Base-by-base conservation (phyloP, 2,113 vertebrate species). In the Haemorhous mexicanus region DNA sequence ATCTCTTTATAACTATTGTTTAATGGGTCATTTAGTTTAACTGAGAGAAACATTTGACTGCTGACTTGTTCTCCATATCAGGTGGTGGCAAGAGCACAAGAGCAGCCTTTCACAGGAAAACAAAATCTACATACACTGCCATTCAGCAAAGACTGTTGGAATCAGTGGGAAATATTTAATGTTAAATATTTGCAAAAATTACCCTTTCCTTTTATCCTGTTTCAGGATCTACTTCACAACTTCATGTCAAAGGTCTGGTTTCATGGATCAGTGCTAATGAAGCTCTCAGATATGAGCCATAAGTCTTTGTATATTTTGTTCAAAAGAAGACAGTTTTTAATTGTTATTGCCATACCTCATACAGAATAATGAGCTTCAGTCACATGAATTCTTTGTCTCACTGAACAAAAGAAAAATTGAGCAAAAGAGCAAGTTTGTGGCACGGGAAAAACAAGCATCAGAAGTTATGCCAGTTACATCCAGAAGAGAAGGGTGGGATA, bases 61-160 rank as follows among this genome's bases (percentile, higher is more conserved):
- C 87, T 85, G 78, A 84, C 52, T 97, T 44, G 37, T 88, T 94
- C 76, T 96, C 96, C 61, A 84, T 88, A 43, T 94, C 39, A 84
- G 76, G 28, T 77, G 83, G 59, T 73, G 49, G 83, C 59, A 95
- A 94, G 75, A 72, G 19, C 80, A 83, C 59, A 95, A 94, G 75
- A 72, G 19, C 80, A 83, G 49, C 58, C 44, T 90, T 69, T 87
- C 53, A 90, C 28, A 74, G 83, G 63, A 49, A 81, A 93, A 93
- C 43, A 77, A 89, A 92, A 43, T 86, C 74, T 86, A 5, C 32
- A 63, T 47, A 19, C 8, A 9, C 50, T 89, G 50, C 47, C 66
- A 43, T 80, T 92, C n/a, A 46, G 59, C 44, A 64, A 84, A 85
- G 24, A 39, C 39, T 84, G 43, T 41, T 1, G 2, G 58, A 76